Percentiles rank a stretch among this genome's conserved stretches.
phyloP scores from a whole-genome alignment of 1,140 invertebrate species.

The Drosophila setifemur region DNA sequence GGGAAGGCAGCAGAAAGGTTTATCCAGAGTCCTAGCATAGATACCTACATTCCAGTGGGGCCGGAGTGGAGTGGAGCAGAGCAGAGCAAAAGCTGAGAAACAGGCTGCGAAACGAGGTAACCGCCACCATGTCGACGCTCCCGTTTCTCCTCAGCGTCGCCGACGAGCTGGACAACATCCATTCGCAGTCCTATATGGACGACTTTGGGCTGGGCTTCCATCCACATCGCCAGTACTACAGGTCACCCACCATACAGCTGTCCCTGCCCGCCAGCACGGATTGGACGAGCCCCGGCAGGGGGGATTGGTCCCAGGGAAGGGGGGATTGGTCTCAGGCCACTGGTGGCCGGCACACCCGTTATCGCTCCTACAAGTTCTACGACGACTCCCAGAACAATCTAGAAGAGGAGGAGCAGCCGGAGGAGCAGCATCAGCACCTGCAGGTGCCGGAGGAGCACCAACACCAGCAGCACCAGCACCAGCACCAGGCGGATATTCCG shows the following conservation, averaged over 20 bases:
- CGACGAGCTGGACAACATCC: slow-evolving; percentile 81
- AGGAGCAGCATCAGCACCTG: slow-evolving; percentile 22
- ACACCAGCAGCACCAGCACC: neutral
- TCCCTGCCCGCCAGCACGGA: slow-evolving; percentile 77
- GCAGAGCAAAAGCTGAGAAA: slow-evolving; percentile 28
- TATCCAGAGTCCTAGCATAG: slow-evolving; percentile 47
- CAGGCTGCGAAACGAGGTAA: slow-evolving; percentile 39
- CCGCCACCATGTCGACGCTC: slow-evolving; percentile 74
- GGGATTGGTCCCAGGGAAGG: slow-evolving; percentile 28
- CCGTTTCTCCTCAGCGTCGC: slow-evolving; percentile 79
- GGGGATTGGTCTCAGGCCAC: slow-evolving; percentile 23
- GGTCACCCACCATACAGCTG: slow-evolving; percentile 75
- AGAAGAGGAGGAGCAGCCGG: slow-evolving; percentile 41
- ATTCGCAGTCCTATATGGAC: slow-evolving; percentile 78
- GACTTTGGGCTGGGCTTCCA: slow-evolving; percentile 81
- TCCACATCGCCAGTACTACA: slow-evolving; percentile 79
- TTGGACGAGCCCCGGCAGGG: slow-evolving; percentile 57
- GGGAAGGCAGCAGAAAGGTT: slow-evolving; percentile 4
- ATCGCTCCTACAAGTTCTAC: slow-evolving; percentile 71
- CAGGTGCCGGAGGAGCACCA: slow-evolving; percentile 25
- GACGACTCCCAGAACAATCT: slow-evolving; percentile 73
- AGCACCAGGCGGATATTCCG: slow-evolving; percentile 8
- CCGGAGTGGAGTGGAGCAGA: slow-evolving; percentile 3
- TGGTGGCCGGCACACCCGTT: slow-evolving; percentile 46
- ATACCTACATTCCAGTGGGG: slow-evolving; percentile 45